Evolutionary conservation across 37 sponge, comb jelly and placozoan genomes (phyloP), one percentile per base, ranked within the genome.

Genomic region (Bolinopsis microptera): DNA sequence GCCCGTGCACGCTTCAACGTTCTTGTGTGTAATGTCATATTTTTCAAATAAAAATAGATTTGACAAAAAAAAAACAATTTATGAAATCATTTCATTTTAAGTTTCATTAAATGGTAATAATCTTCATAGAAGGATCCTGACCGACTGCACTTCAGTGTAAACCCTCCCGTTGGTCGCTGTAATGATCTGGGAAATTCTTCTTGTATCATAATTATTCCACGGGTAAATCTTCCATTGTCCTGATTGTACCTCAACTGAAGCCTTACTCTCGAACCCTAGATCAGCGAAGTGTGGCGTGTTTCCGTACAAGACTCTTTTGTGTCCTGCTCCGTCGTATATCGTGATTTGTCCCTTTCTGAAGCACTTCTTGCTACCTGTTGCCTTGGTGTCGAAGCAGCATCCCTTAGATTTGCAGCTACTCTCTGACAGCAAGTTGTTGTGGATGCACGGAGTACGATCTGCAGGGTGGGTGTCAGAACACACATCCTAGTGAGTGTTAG

Each of bases 291-390:
- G 9, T 18, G 61, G 61, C 5, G 61, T 48, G 13, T 5, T 18
- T 48, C 61, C 61, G 61, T 48, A 48, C 9, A 48, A 13, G 61
- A 48, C 61, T 13, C 61, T 5, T n/a, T 13, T 72, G 5, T 72
- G 27, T 30, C 31, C 31, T 3, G 5, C 31, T 8, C 21, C 75
- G 26, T 72, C 75, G 75, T 72, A 72, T 8, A 72, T n/a, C 3
- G 75, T 72, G 75, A 72, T 72, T 21, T 72, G 75, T 30, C 75
- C 75, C 31, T 72, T 72, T 72, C 31, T 2, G 31, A 72, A 72
- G 75, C 75, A 72, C 75, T 72, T 8, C 31, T 72, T 72, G 18
- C 21, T n/a, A 23, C 75, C 75, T 5, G 75, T 8, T 2, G 27
- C 5, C 26, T 72, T 28, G 27, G 75, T 2, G 75, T 72, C 75